Conservation (phyloP, 2,113 vertebrate genomes). For the Pomatostomus ruficeps region DNA sequence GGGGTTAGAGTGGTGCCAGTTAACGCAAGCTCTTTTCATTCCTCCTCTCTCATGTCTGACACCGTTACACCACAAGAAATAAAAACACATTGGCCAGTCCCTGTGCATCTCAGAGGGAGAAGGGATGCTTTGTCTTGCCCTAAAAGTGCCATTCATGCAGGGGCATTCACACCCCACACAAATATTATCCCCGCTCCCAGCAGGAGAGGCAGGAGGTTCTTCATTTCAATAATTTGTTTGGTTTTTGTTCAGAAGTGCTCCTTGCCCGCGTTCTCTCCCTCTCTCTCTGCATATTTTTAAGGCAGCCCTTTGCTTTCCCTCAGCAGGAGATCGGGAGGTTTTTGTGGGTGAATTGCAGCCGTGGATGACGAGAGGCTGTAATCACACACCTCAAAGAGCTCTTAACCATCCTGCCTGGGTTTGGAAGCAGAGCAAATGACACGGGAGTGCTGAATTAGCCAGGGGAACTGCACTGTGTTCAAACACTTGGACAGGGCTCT, state of each 20-base stretch:
- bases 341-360: not conserved
- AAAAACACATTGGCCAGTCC: not conserved
- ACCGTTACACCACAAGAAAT: not conserved
- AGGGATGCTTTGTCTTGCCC: not conserved
- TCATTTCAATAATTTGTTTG: not conserved
- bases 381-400: conserved; percentile 45
- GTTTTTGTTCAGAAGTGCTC: not conserved
- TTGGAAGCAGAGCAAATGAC: not conserved
- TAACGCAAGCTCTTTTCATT: not conserved
- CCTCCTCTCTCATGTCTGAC: not conserved
- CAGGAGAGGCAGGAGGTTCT: not conserved
- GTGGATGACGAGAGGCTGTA: not conserved
- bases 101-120: not conserved
- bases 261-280: not conserved
- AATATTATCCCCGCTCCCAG: not conserved
- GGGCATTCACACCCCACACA: not conserved
- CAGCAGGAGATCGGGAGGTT: not conserved
- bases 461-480: not conserved
- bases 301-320: not conserved
- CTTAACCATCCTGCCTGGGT: not conserved
- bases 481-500: not conserved
- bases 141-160: not conserved
- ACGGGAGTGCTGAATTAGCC: conserved; percentile 5
- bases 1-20: not conserved
- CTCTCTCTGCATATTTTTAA: not conserved